Evolutionary conservation across 2,797 vertebrate species (phyloP), one percentile per base, ranked within the genome.

Genomic region (Myotis findleyi): DNA sequence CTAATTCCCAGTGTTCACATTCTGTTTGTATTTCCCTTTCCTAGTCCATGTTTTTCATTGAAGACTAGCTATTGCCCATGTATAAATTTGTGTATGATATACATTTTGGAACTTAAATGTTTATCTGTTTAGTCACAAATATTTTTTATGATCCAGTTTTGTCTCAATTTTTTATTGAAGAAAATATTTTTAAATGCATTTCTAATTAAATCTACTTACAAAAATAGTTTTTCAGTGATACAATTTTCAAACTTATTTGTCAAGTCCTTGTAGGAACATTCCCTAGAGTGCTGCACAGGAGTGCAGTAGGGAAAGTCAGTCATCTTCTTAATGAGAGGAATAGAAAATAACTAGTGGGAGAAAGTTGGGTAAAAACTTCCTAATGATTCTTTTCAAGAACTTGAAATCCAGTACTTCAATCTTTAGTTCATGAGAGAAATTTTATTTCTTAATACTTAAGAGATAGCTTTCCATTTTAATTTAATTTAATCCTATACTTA

Each of bases 61-160:
- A 81, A 93, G 7, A 85, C 41, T 55, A 69, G 44, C 27, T 62
- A 3, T 73, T 77, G 5, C 3, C 25, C 69, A 10, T 86, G 49
- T 81, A 30, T 62, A 38, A 44, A 47, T 68, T 76, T 84, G 17
- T 33, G 38, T 76, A 4, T 69, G 55, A 69, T 44, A 53, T 5
- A 41, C 27, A 38, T 81, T 96, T 88, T n/a, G 16, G 53, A 44
- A 85, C 88, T 85, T 81, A n/a, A 90, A 82, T 68, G 41, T 82
- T 18, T 87, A 7, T 25, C 21, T 88, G 81, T 76, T 85, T 53
- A 71, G 25, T 69, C 57, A 53, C 8, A 53, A 14, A 6, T 66
- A 23, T 51, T 64, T 76, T 93, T 85, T 44, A 30, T 64, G 41
- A 51, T 76, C 20, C 53, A 49, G 4, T 53, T 87, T 81, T 47